Conservation (phyloP, 2,888 invertebrate genomes). For the Eudasyphora cyanicolor region DNA sequence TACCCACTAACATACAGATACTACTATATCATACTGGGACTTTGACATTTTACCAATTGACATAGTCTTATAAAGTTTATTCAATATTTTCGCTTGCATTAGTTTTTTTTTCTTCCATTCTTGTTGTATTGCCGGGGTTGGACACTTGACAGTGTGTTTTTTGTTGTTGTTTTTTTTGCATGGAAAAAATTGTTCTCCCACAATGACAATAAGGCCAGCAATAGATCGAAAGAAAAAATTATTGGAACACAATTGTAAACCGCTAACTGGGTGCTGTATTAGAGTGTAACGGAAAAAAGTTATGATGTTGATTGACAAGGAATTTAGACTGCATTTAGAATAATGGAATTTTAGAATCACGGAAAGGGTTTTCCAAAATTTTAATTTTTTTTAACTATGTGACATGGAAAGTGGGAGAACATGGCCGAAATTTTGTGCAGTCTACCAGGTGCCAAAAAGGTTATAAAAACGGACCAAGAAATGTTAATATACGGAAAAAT, state of each 20-base stretch:
- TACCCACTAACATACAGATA: too few species aligned
- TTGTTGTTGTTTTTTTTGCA: conserved; percentile 9
- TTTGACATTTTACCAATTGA: conserved; percentile 66
- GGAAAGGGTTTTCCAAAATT: too few species aligned
- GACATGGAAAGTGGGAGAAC: too few species aligned
- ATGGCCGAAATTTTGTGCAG: too few species aligned
- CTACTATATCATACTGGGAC: conserved; percentile 49
- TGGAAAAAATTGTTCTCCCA: conserved; percentile 57
- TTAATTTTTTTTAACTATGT: too few species aligned
- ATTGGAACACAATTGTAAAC: conserved; percentile 25
- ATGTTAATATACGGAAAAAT: too few species aligned
- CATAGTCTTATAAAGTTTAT: conserved; percentile 54
- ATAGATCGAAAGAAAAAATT: not conserved
- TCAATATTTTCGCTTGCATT: conserved; percentile 32
- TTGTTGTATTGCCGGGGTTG: conserved; percentile 61
- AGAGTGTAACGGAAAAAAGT: too few species aligned
- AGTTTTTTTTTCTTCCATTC: conserved; percentile 15
- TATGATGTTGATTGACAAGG: too few species aligned
- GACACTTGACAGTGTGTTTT: conserved; percentile 62
- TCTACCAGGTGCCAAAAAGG: too few species aligned
- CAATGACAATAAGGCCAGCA: conserved; percentile 44
- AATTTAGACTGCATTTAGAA: not conserved
- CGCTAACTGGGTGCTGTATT: not conserved
- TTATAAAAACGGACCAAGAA: too few species aligned
- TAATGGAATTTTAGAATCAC: too few species aligned